Conservation (phyloP, 2,113 vertebrate species). For the Parus major region DNA sequence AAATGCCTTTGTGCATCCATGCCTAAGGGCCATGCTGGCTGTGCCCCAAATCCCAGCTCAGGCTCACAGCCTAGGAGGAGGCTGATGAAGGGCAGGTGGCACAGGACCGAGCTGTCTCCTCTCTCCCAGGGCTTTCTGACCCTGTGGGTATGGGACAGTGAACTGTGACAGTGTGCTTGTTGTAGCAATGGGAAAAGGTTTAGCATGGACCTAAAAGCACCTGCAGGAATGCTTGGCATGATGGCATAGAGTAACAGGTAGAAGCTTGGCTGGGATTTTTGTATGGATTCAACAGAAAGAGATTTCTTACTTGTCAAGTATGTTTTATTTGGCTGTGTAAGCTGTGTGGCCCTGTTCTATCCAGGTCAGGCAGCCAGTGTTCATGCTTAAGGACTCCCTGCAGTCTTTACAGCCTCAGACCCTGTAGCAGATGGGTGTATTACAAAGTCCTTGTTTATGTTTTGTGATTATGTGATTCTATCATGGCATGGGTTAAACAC, state of each 20-base stretch:
- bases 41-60: neutral
- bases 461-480: neutral
- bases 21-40: rapidly evolving
- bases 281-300: neutral
- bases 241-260: neutral
- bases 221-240: neutral
- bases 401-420: neutral
- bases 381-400: neutral
- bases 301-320: neutral
- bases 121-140: neutral
- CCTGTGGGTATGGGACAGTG: rapidly evolving
- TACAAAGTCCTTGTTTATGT: neutral
- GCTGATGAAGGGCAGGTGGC: neutral
- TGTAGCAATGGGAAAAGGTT: neutral
- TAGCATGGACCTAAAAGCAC: neutral
- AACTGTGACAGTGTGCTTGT: rapidly evolving
- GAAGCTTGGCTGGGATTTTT: neutral
- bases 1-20: neutral
- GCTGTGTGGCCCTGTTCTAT: neutral
- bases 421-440: neutral
- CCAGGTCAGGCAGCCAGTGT: neutral
- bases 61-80: neutral
- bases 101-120: neutral
- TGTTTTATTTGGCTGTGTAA: neutral
- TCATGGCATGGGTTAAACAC: neutral